A percentile compares a stretch with the other conserved stretches of the same genome.
phyloP scores from a whole-genome alignment of 2,888 invertebrate species.

The Dasypogon diadema region DNA sequence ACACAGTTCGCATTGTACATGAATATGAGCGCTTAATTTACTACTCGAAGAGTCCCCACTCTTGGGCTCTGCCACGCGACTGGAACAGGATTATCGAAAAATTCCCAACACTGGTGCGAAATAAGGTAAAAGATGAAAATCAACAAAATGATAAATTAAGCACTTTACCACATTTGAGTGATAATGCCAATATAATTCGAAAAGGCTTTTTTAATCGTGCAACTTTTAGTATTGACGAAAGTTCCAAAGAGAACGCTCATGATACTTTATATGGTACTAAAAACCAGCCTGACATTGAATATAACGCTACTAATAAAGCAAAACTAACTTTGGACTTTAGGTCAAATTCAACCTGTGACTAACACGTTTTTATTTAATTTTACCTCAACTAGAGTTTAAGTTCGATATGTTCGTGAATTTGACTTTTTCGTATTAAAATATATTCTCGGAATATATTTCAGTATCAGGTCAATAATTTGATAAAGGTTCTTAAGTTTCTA shows the following conservation, averaged over 20 bases:
- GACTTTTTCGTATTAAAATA: not conserved
- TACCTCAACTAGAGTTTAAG: no score
- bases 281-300: conserved; percentile 13
- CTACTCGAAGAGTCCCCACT: conserved; percentile 67
- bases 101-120: conserved; percentile 66
- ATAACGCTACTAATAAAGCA: conserved; percentile 53
- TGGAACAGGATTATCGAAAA: conserved; percentile 66
- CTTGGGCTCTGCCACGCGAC: conserved; percentile 66
- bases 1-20: conserved; percentile 66
- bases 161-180: conserved; percentile 49
- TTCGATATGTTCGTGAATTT: no score
- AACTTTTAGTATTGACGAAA: conserved; percentile 62
- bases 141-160: conserved; percentile 51
- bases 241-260: conserved; percentile 54
- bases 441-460: no score
- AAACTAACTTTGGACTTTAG: conserved; percentile 61
- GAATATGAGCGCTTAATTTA: conserved; percentile 66
- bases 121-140: conserved; percentile 66
- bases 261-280: conserved; percentile 34
- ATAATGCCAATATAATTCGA: conserved; percentile 61
- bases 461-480: no score
- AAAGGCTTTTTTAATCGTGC: conserved; percentile 63
- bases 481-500: no score
- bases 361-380: conserved; percentile 49
- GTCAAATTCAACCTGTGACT: conserved; percentile 63